Base-by-base conservation (phyloP, 2,888 invertebrate species). In the Hesperia comma region DNA sequence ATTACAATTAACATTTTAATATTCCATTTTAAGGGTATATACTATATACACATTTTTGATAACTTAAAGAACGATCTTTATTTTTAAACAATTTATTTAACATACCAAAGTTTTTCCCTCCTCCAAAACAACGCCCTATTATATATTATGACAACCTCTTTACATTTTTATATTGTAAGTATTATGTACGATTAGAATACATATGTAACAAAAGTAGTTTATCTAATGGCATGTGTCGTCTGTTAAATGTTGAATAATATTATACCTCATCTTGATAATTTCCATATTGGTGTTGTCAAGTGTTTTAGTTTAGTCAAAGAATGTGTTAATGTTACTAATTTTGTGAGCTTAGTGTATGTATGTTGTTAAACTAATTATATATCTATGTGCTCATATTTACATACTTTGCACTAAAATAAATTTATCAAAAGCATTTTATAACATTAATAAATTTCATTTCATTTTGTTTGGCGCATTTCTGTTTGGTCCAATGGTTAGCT, bases 191-290 rank as follows among this genome's bases (percentile, higher is more conserved):
- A 46, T n/a, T n/a, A n/a, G n/a, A n/a, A n/a, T n/a, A n/a, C n/a
- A 46, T 46, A 19, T 51, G 21, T 51, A 14, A 19, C 19, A 6
- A 51, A 21, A 19, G 43, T 46, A 17, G 43, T 54, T 19, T 56
- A 7, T 51, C 51, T 41, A 32, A 58, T 61, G 17, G 63, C 46
- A 63, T 63, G 63, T 51, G 49, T 49, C 49, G 49, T 49, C 12
- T 26, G 19, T 32, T 17, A 26, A 26, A 4, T 57, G 0, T 37
- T n/a, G n/a, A n/a, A n/a, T n/a, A 15, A 15, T 15, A 43, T n/a
- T 6, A 43, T n/a, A 41, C 3, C 5, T 7, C 5, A 14, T n/a
- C 0, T 7, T n/a, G n/a, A 43, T 43, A 21, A 21, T 51, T n/a
- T n/a, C 21, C 51, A 51, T 21, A 12, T 56, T 17, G 14, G 37